These are phyloP conservation scores for Parambassis ranga DNA, from an alignment of 2,797 vertebrate species.

Conservation along the genomic window DNA sequence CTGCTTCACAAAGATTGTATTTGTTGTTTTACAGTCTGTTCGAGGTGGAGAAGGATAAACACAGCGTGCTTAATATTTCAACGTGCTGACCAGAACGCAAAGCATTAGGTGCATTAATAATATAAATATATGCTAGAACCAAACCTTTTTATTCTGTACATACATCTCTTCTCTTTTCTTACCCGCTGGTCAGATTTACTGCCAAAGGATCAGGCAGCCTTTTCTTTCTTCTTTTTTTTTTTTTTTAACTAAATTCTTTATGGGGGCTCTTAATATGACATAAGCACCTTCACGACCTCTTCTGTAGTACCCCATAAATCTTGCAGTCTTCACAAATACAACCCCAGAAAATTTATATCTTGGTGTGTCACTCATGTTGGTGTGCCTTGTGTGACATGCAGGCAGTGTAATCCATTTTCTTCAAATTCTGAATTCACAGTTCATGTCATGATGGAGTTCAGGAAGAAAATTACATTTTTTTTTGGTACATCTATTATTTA, in stretches of 20 bases:
- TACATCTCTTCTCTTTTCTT: slow-evolving; percentile 24
- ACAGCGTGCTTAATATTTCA: slow-evolving; percentile 50
- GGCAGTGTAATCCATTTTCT: slow-evolving; percentile 63
- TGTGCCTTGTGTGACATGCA: slow-evolving; percentile 41
- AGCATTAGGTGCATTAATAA: slow-evolving; percentile 42
- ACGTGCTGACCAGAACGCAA: slow-evolving; percentile 29
- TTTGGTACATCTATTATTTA: slow-evolving; percentile 78
- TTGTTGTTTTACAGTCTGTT: slow-evolving; percentile 22
- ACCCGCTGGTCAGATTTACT: slow-evolving; percentile 21
- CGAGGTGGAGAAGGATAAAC: slow-evolving; percentile 24
- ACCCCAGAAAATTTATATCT: slow-evolving; percentile 46
- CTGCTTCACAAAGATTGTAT: slow-evolving; percentile 14
- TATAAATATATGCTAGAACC: slow-evolving; percentile 16
- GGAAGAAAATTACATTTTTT: slow-evolving; percentile 69
- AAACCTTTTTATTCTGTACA: slow-evolving; percentile 30
- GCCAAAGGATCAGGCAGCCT: slow-evolving; percentile 24
- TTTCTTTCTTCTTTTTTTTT: slow-evolving; percentile 11
- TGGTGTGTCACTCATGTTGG: slow-evolving; percentile 66
- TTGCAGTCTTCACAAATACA: slow-evolving; percentile 49
- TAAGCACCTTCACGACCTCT: slow-evolving; percentile 51
- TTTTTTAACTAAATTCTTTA: slow-evolving; percentile 66
- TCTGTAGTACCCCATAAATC: slow-evolving; percentile 57
- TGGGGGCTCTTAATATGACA: slow-evolving; percentile 61
- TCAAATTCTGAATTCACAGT: slow-evolving; percentile 63
- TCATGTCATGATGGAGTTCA: slow-evolving; percentile 68